phyloP scores from a whole-genome alignment of 2,888 invertebrate genomes.

The Sisyra terminalis region DNA sequence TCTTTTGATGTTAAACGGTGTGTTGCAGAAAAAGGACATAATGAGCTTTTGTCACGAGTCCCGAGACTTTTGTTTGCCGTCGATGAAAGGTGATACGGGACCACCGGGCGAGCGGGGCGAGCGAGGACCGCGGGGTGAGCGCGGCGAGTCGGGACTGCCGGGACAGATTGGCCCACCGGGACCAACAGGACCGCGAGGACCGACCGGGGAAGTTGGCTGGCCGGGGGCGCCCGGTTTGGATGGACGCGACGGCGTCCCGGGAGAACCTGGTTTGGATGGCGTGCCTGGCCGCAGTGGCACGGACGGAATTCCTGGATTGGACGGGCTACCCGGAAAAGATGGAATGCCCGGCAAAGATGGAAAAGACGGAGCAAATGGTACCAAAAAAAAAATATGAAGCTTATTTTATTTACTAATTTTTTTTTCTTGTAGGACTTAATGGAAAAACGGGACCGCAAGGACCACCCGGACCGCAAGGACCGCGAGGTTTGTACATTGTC shows the following conservation, averaged over 20 bases:
- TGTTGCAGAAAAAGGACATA: conserved; percentile 9
- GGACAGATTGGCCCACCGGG: conserved; percentile 41
- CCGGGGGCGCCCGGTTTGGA: conserved; percentile 60
- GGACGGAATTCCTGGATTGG: conserved; percentile 49
- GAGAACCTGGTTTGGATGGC: conserved; percentile 79
- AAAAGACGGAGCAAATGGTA: conserved; percentile 53
- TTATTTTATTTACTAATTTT: not conserved
- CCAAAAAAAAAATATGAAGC: conserved; percentile 12
- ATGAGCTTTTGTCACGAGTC: conserved; percentile 32
- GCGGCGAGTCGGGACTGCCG: conserved; percentile 43
- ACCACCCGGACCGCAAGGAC: conserved; percentile 55
- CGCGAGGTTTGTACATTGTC: conserved; percentile 32
- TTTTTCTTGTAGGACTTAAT: conserved; percentile 36
- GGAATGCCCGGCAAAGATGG: conserved; percentile 43
- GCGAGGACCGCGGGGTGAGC: conserved; percentile 53
- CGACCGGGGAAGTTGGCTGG: conserved; percentile 47
- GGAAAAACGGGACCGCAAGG: conserved; percentile 53
- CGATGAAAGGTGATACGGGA: conserved; percentile 39
- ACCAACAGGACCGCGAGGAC: conserved; percentile 15
- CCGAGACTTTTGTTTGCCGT: conserved; percentile 27
- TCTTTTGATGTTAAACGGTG: not conserved
- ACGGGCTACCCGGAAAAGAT: conserved; percentile 33
- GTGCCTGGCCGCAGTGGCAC: conserved; percentile 72
- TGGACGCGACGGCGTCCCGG: conserved; percentile 78
- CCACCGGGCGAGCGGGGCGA: conserved; percentile 50